These are phyloP conservation scores for Escarpia spicata DNA, from an alignment of 2,888 invertebrate genomes.

Conservation along the genomic window DNA sequence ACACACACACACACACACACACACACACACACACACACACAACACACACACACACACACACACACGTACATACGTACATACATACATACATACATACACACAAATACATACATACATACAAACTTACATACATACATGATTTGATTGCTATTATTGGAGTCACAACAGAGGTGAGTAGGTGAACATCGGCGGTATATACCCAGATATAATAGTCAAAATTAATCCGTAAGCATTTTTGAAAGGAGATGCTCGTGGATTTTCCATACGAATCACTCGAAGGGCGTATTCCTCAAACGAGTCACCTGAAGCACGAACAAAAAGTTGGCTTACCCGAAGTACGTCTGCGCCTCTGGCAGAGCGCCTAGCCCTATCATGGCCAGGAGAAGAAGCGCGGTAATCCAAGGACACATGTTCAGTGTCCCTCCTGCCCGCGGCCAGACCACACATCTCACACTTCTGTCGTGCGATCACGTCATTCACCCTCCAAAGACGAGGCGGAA, in stretches of 20 bases:
- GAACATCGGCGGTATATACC: no score
- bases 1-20: no score
- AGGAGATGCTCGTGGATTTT: background rate
- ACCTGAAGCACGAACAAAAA: background rate
- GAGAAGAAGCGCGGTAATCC: background rate
- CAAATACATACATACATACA: no score
- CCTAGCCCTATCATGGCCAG: background rate
- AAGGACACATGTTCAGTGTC: constrained; percentile 5
- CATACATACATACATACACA: no score
- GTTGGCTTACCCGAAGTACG: background rate
- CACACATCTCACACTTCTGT: background rate
- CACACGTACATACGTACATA: no score
- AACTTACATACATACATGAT: background rate
- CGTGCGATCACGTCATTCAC: background rate
- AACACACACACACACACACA: no score
- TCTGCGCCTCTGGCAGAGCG: background rate
- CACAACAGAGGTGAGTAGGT: no score
- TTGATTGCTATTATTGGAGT: no score
- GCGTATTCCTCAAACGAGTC: background rate
- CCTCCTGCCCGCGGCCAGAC: background rate
- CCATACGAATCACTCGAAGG: background rate
- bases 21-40: no score
- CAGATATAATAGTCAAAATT: no score
- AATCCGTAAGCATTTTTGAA: background rate
- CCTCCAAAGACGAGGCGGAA: background rate